Evolutionary conservation across 2,888 invertebrate species (phyloP), one percentile per base, ranked within the genome.

Genomic region (Caenorhabditis macrosperma): DNA sequence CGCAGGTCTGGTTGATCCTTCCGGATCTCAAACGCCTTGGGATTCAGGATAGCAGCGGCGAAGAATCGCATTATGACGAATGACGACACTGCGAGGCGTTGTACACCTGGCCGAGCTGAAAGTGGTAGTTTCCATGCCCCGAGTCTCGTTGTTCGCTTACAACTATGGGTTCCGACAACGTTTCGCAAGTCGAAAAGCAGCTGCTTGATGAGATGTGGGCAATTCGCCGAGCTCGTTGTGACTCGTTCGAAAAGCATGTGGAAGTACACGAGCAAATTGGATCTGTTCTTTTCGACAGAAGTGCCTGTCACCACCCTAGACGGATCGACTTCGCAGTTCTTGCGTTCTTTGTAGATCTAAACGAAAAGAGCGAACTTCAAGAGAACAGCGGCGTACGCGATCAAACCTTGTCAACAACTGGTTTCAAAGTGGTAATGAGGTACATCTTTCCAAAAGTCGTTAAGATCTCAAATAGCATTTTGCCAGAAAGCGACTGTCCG

Each of bases 21-120:
- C 17, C 87, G 85, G 33, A 90, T 69, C 12, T 87, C 88, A 76
- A 88, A 90, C 1, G 85, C 83, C 50, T 87, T 90, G 12, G 90
- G 90, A 67, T 88, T 88, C 35, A 89, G 71, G 44, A 90, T 82
- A 12, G 90, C 90, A 3, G 90, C 88, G 0, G 90, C 88, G 71
- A 90, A 90, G 77, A 90, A 90, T 20, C 90, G 82, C 89, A 90
- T 88, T 22, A 90, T 88, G 17, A 90, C 81, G 52, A 90, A 90
- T 5, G 88, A 89, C 10, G 87, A 87, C 7, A 90, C 81, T 2
- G 90, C 89, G 17, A 90, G 84, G 30, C 87, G 84, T 35, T 86
- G 85, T 15, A 87, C 81, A 26, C 89, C 87, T 4, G 72, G 57
- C 0, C 88, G 77, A 22, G 75, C 85, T 75, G 78, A 41, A 80